Conservation (phyloP, 2,797 vertebrate species). For the Lates japonicus region DNA sequence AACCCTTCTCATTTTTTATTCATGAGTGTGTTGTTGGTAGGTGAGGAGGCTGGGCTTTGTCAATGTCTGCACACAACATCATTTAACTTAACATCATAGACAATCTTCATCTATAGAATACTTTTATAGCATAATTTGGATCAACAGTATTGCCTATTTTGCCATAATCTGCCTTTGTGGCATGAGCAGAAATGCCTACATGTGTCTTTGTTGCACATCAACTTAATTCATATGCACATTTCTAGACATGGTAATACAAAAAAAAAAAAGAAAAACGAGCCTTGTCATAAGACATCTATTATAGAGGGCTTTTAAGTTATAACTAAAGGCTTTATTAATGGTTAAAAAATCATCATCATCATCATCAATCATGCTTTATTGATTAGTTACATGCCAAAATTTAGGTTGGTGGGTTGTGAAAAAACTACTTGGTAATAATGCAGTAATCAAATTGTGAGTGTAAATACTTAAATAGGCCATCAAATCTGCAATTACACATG, state of each 20-base stretch:
- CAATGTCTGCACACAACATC: slow-evolving; percentile 10
- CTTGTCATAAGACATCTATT: neutral
- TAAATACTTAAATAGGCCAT: neutral
- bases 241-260: neutral
- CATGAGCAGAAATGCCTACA: neutral
- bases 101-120: slow-evolving; percentile 11
- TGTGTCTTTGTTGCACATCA: neutral
- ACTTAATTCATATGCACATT: neutral
- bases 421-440: neutral
- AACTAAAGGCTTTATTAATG: neutral
- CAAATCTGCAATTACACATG: neutral
- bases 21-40: neutral
- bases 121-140: neutral
- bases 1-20: slow-evolving; percentile 10
- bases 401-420: slow-evolving; percentile 22
- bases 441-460: neutral
- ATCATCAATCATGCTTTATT: neutral
- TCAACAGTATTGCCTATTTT: neutral
- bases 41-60: slow-evolving; percentile 1
- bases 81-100: slow-evolving; percentile 14
- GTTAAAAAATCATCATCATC: neutral
- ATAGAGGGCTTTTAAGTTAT: neutral
- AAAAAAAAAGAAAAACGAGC: neutral
- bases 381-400: neutral
- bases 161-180: neutral